Conservation (phyloP, 2,797 vertebrate genomes). For the Cynopterus sphinx region DNA sequence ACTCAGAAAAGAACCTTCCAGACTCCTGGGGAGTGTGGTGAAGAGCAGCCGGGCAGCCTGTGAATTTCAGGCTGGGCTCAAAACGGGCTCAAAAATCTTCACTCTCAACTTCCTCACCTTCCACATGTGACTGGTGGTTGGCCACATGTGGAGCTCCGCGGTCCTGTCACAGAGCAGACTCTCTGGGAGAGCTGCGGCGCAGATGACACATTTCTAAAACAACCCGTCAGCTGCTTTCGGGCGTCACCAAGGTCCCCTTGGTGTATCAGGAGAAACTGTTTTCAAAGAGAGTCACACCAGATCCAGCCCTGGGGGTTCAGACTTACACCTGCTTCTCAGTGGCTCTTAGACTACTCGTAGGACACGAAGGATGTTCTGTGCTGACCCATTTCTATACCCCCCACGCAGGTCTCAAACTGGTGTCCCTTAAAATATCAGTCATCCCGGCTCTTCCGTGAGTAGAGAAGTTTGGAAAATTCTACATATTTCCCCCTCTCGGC, state of each 20-base stretch:
- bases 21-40: background rate
- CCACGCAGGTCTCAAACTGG: background rate
- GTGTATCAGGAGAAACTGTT: background rate
- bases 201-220: background rate
- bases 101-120: background rate
- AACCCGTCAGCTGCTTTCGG: background rate
- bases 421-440: background rate
- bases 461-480: background rate
- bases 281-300: background rate
- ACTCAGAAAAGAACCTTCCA: background rate
- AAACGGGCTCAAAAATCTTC: too few relatives aligned
- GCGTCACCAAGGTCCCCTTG: background rate
- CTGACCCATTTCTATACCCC: background rate
- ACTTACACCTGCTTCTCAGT: background rate
- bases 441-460: background rate
- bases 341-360: background rate
- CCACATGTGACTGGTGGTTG: rapidly evolving
- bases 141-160: background rate
- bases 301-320: background rate
- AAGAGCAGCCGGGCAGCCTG: background rate
- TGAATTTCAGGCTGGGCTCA: background rate
- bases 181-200: background rate
- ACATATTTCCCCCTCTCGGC: background rate
- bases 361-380: background rate
- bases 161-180: background rate